A percentile compares a stretch with the other conserved stretches of the same genome.
These are phyloP conservation scores for Oreochromis tanganicae DNA, from an alignment of 2,113 vertebrate species.

Conservation along the genomic window DNA sequence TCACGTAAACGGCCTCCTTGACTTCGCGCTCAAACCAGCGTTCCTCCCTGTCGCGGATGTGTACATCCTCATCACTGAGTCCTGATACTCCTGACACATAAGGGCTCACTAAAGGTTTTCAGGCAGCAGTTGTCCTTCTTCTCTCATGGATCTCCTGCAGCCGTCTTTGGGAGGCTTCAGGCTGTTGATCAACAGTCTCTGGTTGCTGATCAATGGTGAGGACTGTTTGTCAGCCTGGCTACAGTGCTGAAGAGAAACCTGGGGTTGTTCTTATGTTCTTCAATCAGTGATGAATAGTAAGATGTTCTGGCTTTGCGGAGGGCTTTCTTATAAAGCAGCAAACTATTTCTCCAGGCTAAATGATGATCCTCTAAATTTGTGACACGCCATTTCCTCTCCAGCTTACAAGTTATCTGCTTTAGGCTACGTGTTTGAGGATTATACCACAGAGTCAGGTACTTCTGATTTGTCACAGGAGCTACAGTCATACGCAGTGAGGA, in stretches of 20 bases:
- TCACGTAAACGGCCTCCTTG: no score
- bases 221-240: not conserved
- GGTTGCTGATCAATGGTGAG: not conserved
- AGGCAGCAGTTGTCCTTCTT: not conserved
- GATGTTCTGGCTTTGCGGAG: accelerated
- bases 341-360: not conserved
- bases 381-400: not conserved
- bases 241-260: accelerated
- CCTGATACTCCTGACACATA: not conserved
- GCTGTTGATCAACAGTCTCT: not conserved
- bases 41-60: not conserved
- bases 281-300: accelerated
- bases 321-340: not conserved
- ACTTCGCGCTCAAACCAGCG: not conserved
- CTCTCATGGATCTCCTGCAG: not conserved
- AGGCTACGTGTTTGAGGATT: not conserved
- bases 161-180: not conserved
- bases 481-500: not conserved
- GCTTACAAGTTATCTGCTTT: accelerated
- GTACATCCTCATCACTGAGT: not conserved
- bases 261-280: not conserved
- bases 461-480: not conserved
- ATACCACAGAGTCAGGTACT: not conserved
- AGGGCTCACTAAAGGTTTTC: not conserved
- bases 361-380: not conserved